phyloP scores from a whole-genome alignment of 1,140 invertebrate species.

The Globodera ellingtonae region DNA sequence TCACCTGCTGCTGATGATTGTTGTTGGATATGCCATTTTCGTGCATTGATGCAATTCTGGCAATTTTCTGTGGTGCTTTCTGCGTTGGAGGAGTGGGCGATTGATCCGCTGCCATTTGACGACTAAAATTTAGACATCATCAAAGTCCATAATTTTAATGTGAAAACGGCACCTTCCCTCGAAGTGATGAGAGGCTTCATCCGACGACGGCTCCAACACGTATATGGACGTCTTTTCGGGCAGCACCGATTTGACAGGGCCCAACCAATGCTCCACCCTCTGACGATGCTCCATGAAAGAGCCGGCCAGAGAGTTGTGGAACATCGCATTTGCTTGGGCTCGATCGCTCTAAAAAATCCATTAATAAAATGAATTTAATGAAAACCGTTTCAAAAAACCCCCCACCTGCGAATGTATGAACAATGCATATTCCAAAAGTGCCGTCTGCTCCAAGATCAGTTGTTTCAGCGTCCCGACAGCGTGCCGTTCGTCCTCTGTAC shows the following conservation, averaged over 20 bases:
- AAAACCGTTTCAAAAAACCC: not conserved
- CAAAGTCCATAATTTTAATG: not conserved
- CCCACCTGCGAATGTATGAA: slow-evolving; percentile 33
- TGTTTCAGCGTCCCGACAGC: slow-evolving; percentile 24
- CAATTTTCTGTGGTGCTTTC: not conserved
- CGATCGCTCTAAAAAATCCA: not conserved
- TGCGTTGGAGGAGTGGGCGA: not conserved
- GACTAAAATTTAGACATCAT: not conserved
- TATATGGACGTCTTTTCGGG: slow-evolving; percentile 35
- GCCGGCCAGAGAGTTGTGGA: slow-evolving; percentile 42
- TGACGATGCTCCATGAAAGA: slow-evolving; percentile 32
- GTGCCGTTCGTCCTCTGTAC: slow-evolving; percentile 31
- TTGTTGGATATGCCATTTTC: slow-evolving; percentile 5
- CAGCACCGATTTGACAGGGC: slow-evolving; percentile 31
- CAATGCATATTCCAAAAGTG: slow-evolving; percentile 46
- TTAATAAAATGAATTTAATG: not conserved
- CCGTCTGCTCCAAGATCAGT: slow-evolving; percentile 36
- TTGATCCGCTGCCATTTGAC: not conserved
- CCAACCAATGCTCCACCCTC: slow-evolving; percentile 38
- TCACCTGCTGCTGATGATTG: not conserved
- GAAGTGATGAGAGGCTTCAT: not conserved
- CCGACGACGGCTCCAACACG: slow-evolving; percentile 8
- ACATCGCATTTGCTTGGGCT: slow-evolving; percentile 9
- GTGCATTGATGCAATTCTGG: not conserved
- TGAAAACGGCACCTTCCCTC: not conserved